Evolutionary conservation across 1,140 invertebrate species (phyloP).

Genomic region (Leucophenga varia): DNA sequence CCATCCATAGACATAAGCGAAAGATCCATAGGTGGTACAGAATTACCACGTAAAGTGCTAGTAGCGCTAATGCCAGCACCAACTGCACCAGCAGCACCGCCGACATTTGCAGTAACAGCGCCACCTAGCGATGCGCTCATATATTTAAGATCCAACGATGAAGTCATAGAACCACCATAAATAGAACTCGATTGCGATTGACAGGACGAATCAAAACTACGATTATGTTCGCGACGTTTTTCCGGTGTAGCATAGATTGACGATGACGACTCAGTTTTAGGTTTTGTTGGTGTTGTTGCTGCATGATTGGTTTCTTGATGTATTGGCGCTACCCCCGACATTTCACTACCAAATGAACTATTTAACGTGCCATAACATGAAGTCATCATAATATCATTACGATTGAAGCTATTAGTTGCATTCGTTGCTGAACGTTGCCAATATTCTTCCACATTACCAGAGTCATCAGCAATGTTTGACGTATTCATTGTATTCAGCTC

Average conservation of each 20-base stretch:
- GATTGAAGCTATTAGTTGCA: slow-evolving; percentile 35
- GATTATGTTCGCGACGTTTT: slow-evolving; percentile 42
- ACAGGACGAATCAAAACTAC: slow-evolving; percentile 49
- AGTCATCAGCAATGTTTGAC: slow-evolving; percentile 24
- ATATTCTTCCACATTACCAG: slow-evolving; percentile 33
- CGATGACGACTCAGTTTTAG: slow-evolving; percentile 20
- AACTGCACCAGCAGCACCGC: not conserved
- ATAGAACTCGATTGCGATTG: slow-evolving; percentile 45
- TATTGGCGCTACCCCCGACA: slow-evolving; percentile 10
- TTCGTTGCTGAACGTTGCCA: slow-evolving; percentile 34
- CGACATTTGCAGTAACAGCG: slow-evolving; percentile 5
- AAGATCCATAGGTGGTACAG: slow-evolving; percentile 36
- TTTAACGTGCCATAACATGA: slow-evolving; percentile 50
- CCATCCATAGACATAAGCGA: slow-evolving; percentile 38
- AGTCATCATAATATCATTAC: slow-evolving; percentile 53
- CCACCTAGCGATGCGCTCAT: slow-evolving; percentile 25
- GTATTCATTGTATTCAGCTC: slow-evolving; percentile 29
- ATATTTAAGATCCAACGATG: slow-evolving; percentile 44
- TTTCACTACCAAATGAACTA: slow-evolving; percentile 38
- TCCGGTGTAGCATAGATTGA: slow-evolving; percentile 47
- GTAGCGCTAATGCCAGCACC: slow-evolving; percentile 28
- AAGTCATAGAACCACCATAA: slow-evolving; percentile 38
- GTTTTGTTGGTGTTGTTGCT: too few relatives aligned
- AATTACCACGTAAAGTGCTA: slow-evolving; percentile 37
- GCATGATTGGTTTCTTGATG: slow-evolving; percentile 7